These are phyloP conservation scores for Phalacrocorax brasilianus DNA, from an alignment of 2,113 vertebrate species.

Conservation along the genomic window DNA sequence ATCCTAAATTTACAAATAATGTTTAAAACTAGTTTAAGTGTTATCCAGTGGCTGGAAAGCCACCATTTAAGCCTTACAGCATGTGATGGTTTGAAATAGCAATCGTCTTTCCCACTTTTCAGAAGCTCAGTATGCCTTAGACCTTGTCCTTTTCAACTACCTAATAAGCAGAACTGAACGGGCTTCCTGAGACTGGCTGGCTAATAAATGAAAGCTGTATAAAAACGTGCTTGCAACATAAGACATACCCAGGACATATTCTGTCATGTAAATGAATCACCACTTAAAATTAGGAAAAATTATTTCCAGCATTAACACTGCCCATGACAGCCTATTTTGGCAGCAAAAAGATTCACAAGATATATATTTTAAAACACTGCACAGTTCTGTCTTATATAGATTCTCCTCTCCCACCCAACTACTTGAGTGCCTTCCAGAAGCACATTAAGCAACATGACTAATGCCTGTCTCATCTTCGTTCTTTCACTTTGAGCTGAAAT, in stretches of 20 bases:
- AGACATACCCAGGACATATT: neutral
- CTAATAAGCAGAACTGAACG: neutral
- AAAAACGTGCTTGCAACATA: neutral
- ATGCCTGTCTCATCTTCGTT: constrained; percentile 18
- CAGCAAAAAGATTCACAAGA: neutral
- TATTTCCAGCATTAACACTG: constrained; percentile 7
- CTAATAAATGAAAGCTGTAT: neutral
- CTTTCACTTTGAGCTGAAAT: constrained; percentile 16
- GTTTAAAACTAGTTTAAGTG: neutral
- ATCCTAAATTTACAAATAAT: neutral
- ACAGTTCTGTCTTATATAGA: neutral
- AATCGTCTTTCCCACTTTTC: neutral
- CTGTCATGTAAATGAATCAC: constrained; percentile 29
- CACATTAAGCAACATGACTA: constrained; percentile 38
- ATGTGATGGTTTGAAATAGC: neutral
- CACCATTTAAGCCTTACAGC: neutral
- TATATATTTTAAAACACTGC: constrained; percentile 2
- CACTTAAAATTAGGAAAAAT: constrained; percentile 8
- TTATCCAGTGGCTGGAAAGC: neutral
- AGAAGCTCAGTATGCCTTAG: neutral
- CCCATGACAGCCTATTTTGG: neutral
- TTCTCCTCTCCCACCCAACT: neutral
- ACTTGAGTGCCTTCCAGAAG: neutral
- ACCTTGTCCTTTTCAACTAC: neutral
- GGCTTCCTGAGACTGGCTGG: neutral